phyloP scores from a whole-genome alignment of 2,797 vertebrate species.

The Cyclopterus lumpus region DNA sequence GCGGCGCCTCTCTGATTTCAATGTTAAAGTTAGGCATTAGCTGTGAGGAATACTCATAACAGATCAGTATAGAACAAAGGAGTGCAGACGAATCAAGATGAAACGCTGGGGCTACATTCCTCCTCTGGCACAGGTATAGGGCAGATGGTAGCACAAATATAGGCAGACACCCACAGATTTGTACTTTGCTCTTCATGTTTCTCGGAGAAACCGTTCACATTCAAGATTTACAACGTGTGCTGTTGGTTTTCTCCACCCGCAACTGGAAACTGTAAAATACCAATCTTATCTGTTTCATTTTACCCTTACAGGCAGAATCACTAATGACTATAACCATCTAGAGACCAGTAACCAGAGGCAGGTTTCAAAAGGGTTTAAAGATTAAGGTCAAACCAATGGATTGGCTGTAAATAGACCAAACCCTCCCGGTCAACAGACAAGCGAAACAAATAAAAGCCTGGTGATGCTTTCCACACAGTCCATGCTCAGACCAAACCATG shows the following conservation, averaged over 20 bases:
- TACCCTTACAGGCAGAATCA: constrained; percentile 22
- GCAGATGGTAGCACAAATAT: constrained; percentile 32
- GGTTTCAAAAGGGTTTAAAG: constrained; percentile 35
- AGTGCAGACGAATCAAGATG: constrained; percentile 42
- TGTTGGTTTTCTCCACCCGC: constrained; percentile 3
- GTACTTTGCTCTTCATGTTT: constrained; percentile 9
- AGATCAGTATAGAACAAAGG: constrained; percentile 26
- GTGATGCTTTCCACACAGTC: neutral
- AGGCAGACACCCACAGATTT: constrained; percentile 22
- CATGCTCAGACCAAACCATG: neutral
- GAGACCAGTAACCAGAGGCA: constrained; percentile 29
- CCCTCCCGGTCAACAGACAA: neutral
- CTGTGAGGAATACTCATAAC: constrained; percentile 21
- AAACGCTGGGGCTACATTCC: constrained; percentile 31
- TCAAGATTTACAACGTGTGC: constrained; percentile 3
- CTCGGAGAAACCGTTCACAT: constrained; percentile 9
- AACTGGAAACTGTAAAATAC: constrained; percentile 20
- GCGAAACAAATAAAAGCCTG: constrained; percentile 20
- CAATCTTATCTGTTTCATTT: constrained; percentile 26
- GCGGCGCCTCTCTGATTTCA: constrained; percentile 27
- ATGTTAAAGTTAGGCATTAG: constrained; percentile 10
- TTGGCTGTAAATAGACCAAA: constrained; percentile 24
- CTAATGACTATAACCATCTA: constrained; percentile 38
- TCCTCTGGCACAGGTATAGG: constrained; percentile 23
- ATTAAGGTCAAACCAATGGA: constrained; percentile 24